These are phyloP conservation scores for Callipepla squamata DNA, from an alignment of 2,113 vertebrate species.

Conservation along the genomic window DNA sequence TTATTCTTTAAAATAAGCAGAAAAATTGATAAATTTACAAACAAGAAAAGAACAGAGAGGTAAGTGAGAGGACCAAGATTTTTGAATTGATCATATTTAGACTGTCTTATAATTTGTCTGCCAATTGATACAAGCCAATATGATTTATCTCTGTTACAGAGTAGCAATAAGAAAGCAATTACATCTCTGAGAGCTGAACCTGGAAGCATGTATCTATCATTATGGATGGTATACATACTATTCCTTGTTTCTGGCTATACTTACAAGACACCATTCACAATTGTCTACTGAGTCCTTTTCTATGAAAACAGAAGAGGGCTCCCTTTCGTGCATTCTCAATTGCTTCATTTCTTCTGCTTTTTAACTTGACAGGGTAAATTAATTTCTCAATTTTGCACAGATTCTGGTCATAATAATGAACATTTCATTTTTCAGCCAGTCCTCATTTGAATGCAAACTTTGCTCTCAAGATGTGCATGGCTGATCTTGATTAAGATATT, in stretches of 20 bases:
- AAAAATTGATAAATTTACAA: neutral
- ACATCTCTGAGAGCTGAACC: neutral
- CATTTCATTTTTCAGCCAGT: slow-evolving; percentile 39
- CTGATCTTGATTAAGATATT: slow-evolving; percentile 72
- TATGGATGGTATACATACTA: neutral
- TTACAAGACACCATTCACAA: neutral
- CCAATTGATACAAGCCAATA: neutral
- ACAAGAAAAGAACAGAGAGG: neutral
- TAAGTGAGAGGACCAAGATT: neutral
- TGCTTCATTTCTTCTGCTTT: neutral
- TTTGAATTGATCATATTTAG: neutral
- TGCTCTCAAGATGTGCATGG: slow-evolving; percentile 38
- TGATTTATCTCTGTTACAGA: neutral
- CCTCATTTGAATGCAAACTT: slow-evolving; percentile 56
- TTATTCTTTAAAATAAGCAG: neutral
- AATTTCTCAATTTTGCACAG: slow-evolving; percentile 34
- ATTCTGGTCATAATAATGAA: slow-evolving; percentile 37
- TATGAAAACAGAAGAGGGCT: neutral
- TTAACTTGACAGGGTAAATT: slow-evolving; percentile 50
- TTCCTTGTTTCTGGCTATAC: neutral
- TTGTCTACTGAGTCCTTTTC: neutral
- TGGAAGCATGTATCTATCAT: neutral
- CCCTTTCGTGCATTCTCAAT: neutral
- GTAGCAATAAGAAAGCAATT: neutral
- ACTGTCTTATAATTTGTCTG: neutral